Conservation (phyloP, 2,797 vertebrate genomes). For the Paramormyrops hopkinsi region DNA sequence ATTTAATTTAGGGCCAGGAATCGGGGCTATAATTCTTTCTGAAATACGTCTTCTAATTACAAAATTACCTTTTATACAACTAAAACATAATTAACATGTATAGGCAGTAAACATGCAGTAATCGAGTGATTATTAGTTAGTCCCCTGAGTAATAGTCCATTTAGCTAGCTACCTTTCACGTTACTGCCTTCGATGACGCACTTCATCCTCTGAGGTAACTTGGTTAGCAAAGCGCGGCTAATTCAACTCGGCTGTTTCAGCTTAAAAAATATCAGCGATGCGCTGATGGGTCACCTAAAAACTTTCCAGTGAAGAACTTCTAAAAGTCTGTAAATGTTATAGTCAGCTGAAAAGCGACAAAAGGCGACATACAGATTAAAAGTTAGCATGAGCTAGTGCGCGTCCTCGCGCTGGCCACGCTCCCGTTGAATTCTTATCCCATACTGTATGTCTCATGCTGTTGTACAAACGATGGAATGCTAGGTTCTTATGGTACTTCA, state of each 20-base stretch:
- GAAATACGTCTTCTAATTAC: neutral
- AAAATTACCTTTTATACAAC: neutral
- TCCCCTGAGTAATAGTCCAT: neutral
- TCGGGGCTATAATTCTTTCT: neutral
- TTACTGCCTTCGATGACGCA: constrained; percentile 54
- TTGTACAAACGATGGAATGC: neutral
- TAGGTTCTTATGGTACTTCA: neutral
- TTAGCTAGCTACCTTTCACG: constrained; percentile 53
- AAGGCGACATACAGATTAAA: neutral
- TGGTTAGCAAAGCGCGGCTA: neutral
- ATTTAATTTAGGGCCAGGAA: neutral
- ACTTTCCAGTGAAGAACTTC: neutral
- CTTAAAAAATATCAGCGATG: neutral
- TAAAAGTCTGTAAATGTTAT: neutral
- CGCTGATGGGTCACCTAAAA: neutral
- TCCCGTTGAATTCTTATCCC: neutral
- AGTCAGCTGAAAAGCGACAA: neutral
- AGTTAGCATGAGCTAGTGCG: neutral
- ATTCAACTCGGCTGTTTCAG: neutral
- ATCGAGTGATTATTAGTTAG: neutral
- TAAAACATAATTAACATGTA: neutral
- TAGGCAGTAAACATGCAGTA: neutral
- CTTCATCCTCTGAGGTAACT: constrained; percentile 44
- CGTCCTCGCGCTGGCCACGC: neutral
- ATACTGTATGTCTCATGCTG: neutral